Evolutionary conservation across 2,888 invertebrate genomes (phyloP), one percentile per base, ranked within the genome.

Genomic region (Leucophenga montana): DNA sequence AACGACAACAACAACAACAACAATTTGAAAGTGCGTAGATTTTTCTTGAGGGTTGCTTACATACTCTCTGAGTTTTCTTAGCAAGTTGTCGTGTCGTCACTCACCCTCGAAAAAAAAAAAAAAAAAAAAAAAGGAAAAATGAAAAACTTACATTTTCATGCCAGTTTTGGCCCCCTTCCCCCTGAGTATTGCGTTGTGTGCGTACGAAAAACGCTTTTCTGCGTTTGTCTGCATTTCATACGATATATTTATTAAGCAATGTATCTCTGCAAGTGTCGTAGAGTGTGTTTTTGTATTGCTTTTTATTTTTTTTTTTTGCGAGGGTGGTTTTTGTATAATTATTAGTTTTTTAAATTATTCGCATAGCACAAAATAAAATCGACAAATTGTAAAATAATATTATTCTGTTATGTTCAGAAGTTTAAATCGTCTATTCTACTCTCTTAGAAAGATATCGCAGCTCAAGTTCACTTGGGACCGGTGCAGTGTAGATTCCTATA

Each of bases 141-240:
- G 54, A 22, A 31, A n/a, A 18, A 59, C 22, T 59, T 71, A 57
- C 39, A 67, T 68, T 65, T 67, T 64, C 39, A 27, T 27, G 27
- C 27, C 27, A 27, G 27, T 27, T 27, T 27, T 2, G 2, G 27
- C 27, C 11, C 39, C 39, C 39, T 39, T 8, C 11, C 39, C 39
- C 9, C 39, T 1, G 8, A 46, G 46, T 66, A 53, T 59, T 57
- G 56, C 50, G 53, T 70, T 44, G 16, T 31, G 11, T 1, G 39
- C 8, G 22, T 46, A 65, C 57, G 62, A 57, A 66, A 72, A 68
- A 20, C 50, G 61, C 22, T 69, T 18, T 44, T 39, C 44, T 44
- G 39, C 66, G 50, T 5, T 53, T 54, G 39, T n/a, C 11, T 39
- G 39, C 39, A 39, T 39, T 39, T n/a, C n/a, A n/a, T n/a, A n/a